phyloP scores from a whole-genome alignment of 2,888 invertebrate genomes.

The Gari tellinella region DNA sequence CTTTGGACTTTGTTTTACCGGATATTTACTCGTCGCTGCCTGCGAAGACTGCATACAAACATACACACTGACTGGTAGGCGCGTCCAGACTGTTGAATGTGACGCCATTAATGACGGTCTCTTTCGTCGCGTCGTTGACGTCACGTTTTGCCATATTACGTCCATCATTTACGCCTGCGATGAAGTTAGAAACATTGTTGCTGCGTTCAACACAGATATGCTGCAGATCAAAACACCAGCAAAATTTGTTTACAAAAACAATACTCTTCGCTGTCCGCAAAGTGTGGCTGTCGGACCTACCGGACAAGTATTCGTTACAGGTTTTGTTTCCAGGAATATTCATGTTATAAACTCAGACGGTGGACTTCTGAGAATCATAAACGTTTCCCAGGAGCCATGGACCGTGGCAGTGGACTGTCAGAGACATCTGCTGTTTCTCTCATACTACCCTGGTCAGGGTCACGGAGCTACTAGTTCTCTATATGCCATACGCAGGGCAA shows the following conservation, averaged over 20 bases:
- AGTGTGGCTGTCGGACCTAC: constrained; percentile 21
- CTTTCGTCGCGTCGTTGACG: constrained; percentile 7
- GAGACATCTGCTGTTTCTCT: neutral
- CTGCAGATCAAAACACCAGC: constrained; percentile 2
- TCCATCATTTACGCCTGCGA: constrained; percentile 4
- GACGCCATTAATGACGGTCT: neutral
- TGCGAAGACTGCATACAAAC: constrained; percentile 46
- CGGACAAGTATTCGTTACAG: constrained; percentile 36
- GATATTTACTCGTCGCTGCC: constrained; percentile 27
- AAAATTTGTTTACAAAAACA: constrained; percentile 32
- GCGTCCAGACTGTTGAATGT: constrained; percentile 3
- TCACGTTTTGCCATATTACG: neutral
- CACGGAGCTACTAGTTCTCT: too few relatives aligned
- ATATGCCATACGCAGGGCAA: too few relatives aligned
- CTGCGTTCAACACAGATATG: constrained; percentile 4
- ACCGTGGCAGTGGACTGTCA: constrained; percentile 12
- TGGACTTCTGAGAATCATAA: constrained; percentile 12
- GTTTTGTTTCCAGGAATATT: constrained; percentile 49
- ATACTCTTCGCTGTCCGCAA: constrained; percentile 35
- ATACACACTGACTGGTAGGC: constrained; percentile 28
- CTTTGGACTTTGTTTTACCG: constrained; percentile 33
- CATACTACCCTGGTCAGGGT: constrained; percentile 4
- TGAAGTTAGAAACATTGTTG: constrained; percentile 9
- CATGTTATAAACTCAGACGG: constrained; percentile 39
- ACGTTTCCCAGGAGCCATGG: constrained; percentile 26